These are phyloP conservation scores for Holacanthella duospinosa DNA, from an alignment of 2,888 invertebrate species.

Conservation along the genomic window DNA sequence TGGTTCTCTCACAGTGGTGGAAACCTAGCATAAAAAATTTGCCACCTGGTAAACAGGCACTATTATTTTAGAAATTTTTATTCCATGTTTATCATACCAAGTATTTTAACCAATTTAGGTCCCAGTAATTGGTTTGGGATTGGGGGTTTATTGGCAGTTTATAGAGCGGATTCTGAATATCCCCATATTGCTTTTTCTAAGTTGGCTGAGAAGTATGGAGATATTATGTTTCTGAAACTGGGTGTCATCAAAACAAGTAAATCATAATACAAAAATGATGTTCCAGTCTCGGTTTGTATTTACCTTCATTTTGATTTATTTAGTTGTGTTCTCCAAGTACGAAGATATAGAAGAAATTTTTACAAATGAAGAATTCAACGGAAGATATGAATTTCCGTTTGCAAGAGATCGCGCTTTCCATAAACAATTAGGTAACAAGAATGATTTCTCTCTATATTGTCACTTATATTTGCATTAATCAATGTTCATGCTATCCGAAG, in stretches of 20 bases:
- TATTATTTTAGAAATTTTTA: too few species aligned
- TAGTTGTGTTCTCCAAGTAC: not conserved
- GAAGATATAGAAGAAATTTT: not conserved
- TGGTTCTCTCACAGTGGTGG: too few species aligned
- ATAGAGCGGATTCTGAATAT: slow-evolving; percentile 1
- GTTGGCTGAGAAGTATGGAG: slow-evolving; percentile 13
- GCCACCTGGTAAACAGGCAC: too few species aligned
- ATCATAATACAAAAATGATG: too few species aligned
- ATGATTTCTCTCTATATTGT: too few species aligned
- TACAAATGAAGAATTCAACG: not conserved
- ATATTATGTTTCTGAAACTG: slow-evolving; percentile 7
- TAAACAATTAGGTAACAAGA: not conserved
- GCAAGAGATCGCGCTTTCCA: not conserved
- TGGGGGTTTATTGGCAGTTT: slow-evolving; percentile 8
- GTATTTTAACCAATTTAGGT: too few species aligned
- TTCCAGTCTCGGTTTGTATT: too few species aligned
- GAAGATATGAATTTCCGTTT: not conserved
- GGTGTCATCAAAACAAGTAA: slow-evolving; percentile 8
- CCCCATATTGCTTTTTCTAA: slow-evolving; percentile 10
- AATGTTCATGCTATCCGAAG: too few species aligned
- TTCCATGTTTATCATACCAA: too few species aligned
- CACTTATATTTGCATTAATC: too few species aligned
- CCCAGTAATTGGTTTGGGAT: slow-evolving; percentile 11
- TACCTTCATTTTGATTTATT: too few species aligned
- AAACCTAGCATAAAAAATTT: too few species aligned